A percentile compares a stretch with the other conserved stretches of the same genome.
Evolutionary conservation across 2,797 vertebrate genomes (phyloP).

Genomic region (Trachops cirrhosus): DNA sequence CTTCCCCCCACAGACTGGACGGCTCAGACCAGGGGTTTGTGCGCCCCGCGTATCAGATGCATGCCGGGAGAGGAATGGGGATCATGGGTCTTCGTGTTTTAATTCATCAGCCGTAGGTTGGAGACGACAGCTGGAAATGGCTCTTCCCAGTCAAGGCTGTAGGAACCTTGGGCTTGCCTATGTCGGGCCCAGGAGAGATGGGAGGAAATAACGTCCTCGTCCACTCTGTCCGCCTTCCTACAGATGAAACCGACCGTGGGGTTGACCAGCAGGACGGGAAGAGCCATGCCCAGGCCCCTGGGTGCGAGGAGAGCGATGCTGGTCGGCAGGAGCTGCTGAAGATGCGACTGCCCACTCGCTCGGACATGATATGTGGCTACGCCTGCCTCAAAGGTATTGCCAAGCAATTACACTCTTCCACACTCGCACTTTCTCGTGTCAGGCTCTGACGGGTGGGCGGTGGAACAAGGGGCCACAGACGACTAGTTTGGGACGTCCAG

Average conservation of each 20-base stretch:
- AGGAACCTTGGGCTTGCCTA: not conserved
- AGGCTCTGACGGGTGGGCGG: not conserved
- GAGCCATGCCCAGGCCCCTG: slow-evolving; percentile 81
- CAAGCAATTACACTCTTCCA: too few relatives aligned
- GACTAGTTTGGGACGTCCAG: not conserved
- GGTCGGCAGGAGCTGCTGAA: slow-evolving; percentile 87
- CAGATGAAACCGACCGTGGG: slow-evolving; percentile 90
- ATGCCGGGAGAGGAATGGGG: not conserved
- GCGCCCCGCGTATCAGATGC: not conserved
- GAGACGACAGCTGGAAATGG: slow-evolving; percentile 31
- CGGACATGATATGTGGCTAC: slow-evolving; percentile 97
- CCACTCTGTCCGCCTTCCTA: not conserved
- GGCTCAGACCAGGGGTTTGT: not conserved
- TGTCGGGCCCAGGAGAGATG: not conserved
- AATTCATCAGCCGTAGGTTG: not conserved
- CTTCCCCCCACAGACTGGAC: not conserved
- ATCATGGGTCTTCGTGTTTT: not conserved
- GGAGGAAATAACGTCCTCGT: slow-evolving; percentile 34
- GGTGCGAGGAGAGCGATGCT: slow-evolving; percentile 92
- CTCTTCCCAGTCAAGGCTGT: not conserved
- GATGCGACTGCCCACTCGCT: slow-evolving; percentile 93
- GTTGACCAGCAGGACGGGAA: slow-evolving; percentile 95
- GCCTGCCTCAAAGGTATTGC: slow-evolving; percentile 94
- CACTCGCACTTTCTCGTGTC: rapidly evolving
- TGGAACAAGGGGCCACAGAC: rapidly evolving